Percentiles rank a stretch among this genome's conserved stretches.
phyloP scores from a whole-genome alignment of 2,888 invertebrate genomes.

The Acrobasis repandana region DNA sequence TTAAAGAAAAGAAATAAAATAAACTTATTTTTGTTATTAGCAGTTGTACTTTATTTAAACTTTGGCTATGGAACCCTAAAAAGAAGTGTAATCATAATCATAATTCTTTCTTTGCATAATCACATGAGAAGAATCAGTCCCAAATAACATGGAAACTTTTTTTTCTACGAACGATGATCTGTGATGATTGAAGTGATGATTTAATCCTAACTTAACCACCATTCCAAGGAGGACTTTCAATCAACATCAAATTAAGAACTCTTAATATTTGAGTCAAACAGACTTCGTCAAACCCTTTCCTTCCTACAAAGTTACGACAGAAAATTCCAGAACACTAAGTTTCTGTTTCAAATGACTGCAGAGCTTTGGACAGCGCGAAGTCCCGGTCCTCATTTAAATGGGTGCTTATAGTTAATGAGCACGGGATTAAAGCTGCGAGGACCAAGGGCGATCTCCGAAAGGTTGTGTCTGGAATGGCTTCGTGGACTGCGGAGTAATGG shows the following conservation, averaged over 20 bases:
- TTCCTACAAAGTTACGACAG: not conserved
- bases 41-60: not conserved
- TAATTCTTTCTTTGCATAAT: too few species aligned
- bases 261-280: not conserved
- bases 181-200: too few species aligned
- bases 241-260: not conserved
- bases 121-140: too few species aligned
- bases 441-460: not conserved
- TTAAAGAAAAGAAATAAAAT: not conserved
- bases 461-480: not conserved
- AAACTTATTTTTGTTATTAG: not conserved
- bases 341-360: conserved; percentile 3
- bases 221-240: not conserved
- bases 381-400: not conserved
- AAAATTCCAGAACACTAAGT: conserved; percentile 3
- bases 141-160: too few species aligned
- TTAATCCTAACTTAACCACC: too few species aligned
- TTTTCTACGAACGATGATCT: too few species aligned
- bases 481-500: not conserved
- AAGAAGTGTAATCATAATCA: too few species aligned
- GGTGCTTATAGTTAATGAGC: conserved; percentile 15
- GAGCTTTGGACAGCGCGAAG: not conserved
- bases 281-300: not conserved
- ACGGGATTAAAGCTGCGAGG: conserved; percentile 1
- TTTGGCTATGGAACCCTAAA: too few species aligned